Base-by-base conservation (phyloP, 2,888 invertebrate species). In the Ochlodes sylvanus region DNA sequence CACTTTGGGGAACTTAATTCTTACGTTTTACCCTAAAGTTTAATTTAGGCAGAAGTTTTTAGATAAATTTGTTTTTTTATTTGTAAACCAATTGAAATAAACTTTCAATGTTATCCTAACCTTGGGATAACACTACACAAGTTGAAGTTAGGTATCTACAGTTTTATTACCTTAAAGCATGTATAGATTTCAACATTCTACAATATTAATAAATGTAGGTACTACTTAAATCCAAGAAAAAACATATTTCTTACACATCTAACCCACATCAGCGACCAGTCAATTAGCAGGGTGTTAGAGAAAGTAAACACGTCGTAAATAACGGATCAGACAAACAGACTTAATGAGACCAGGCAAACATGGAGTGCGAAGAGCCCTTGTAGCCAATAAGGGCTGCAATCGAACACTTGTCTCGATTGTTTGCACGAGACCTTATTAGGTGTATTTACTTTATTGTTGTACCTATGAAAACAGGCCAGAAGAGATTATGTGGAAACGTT, bases 301-400 rank as follows among this genome's bases (percentile, higher is more conserved):
- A 81, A 78, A 76, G 79, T 87, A 90, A 90, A 91, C 90, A 92
- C 82, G 76, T 89, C 91, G 92, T 92, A 92, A 93, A 92, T 92
- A 86, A 89, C 83, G 79, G 76, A 78, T 78, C 82, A 84, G 84
- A 84, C 90, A 90, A 90, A 90, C 92, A 90, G 71, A 81, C 79
- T 84, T 89, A 90, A 92, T 90, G 92, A 92, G 88, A 79, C 78
- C 78, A 76, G 73, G 85, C 87, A 89, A 90, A 91, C 91, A 90
- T 74, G 74, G 75, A 80, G 82, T 81, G 79, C 79, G 83, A 84
- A 88, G 85, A 86, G 89, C 87, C 85, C 90, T 90, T 89, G 89
- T 89, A 86, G 75, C 87, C 86, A 90, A 90, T 92, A 88, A 86
- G 87, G 87, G 84, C 74, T 77, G 77, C 69, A 77, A 84, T 85